These are phyloP conservation scores for Chalcis sispes DNA, from an alignment of 2,888 invertebrate genomes.

Conservation along the genomic window DNA sequence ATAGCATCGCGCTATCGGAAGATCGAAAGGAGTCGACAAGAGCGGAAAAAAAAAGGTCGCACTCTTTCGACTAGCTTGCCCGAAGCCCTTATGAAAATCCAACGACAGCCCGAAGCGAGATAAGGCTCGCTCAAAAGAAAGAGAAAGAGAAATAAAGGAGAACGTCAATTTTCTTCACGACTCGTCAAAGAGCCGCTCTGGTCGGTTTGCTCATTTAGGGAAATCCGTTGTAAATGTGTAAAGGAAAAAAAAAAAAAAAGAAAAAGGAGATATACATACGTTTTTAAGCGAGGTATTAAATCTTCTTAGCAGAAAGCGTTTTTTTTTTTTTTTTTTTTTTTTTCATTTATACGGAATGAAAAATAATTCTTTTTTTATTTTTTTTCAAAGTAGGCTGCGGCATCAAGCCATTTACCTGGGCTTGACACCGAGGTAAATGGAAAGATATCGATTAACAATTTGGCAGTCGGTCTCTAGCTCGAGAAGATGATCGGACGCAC, in stretches of 20 bases:
- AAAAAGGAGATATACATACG: neutral
- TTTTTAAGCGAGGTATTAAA: no score
- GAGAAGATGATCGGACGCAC: slow-evolving; percentile 18
- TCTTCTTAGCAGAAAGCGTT: no score
- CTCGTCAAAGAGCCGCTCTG: slow-evolving; percentile 18
- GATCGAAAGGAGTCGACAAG: slow-evolving; percentile 3
- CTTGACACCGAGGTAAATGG: slow-evolving; percentile 50
- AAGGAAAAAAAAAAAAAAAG: neutral
- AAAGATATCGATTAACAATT: slow-evolving; percentile 55
- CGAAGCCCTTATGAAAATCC: no score
- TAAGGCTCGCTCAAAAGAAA: no score
- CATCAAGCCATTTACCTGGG: slow-evolving; percentile 43
- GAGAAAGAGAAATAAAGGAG: neutral
- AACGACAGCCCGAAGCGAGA: slow-evolving; percentile 11
- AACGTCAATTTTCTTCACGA: slow-evolving; percentile 9
- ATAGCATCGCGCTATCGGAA: slow-evolving; percentile 21
- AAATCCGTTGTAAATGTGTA: neutral
- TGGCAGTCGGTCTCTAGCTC: slow-evolving; percentile 32
- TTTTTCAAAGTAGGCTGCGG: neutral
- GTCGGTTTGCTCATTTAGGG: slow-evolving; percentile 26
- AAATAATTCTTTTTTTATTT: no score
- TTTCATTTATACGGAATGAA: no score
- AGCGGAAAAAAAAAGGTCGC: slow-evolving; percentile 18
- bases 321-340: no score
- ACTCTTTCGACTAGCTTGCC: neutral